Evolutionary conservation across 2,797 vertebrate species (phyloP).

Genomic region (Remorina albescens): DNA sequence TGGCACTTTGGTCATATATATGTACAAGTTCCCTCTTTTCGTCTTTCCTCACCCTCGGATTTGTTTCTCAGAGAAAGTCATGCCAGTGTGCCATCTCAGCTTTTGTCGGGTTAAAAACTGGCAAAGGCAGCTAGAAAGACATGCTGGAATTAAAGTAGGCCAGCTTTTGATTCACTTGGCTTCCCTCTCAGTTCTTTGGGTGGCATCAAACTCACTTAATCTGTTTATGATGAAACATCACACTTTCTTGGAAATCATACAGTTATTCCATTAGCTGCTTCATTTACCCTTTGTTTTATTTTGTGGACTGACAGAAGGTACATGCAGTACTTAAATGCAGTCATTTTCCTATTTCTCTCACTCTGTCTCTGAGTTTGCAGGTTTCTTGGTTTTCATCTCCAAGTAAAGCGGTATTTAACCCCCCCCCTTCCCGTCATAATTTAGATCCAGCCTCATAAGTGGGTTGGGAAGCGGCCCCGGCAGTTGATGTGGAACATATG

Average conservation of each 20-base stretch:
- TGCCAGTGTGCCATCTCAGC: constrained; percentile 8
- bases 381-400: constrained; percentile 67
- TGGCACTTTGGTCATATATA: constrained; percentile 21
- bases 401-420: constrained; percentile 64
- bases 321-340: constrained; percentile 16
- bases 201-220: constrained; percentile 42
- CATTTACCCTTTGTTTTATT: constrained; percentile 58
- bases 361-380: constrained; percentile 52
- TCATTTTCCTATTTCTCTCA: constrained; percentile 42
- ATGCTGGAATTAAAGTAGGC: constrained; percentile 36
- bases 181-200: constrained; percentile 34
- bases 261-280: constrained; percentile 64
- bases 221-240: constrained; percentile 42
- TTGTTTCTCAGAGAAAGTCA: constrained; percentile 7
- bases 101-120: constrained; percentile 33
- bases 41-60: constrained; percentile 21
- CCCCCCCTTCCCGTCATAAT: constrained; percentile 65
- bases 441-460: constrained; percentile 74
- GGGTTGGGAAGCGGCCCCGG: constrained; percentile 74
- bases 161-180: constrained; percentile 19
- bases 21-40: constrained; percentile 18
- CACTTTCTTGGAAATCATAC: constrained; percentile 48
- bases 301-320: constrained; percentile 38
- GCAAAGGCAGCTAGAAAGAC: constrained; percentile 24
- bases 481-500: constrained; percentile 85